Evolutionary conservation across 2,888 invertebrate genomes (phyloP).

Genomic region (Rhynchonema sp.): DNA sequence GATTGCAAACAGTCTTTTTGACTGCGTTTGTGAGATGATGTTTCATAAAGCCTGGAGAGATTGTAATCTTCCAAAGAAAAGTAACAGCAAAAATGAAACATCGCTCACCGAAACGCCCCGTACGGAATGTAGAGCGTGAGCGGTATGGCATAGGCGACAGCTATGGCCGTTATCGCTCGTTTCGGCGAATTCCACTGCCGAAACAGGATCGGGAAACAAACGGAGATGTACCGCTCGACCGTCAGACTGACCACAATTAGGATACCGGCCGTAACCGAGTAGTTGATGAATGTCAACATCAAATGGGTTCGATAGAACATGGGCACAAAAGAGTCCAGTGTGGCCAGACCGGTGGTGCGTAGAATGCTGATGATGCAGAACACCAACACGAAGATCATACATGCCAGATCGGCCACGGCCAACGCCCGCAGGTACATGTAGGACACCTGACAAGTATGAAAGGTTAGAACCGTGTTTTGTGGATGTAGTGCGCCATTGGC

Average conservation of each 20-base stretch:
- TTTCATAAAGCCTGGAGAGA: too few relatives aligned
- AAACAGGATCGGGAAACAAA: conserved; percentile 26
- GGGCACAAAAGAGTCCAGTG: neutral
- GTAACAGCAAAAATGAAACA: too few relatives aligned
- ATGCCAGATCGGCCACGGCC: conserved; percentile 23
- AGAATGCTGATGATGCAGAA: conserved; percentile 21
- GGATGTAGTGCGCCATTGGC: too few relatives aligned
- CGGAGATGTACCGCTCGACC: conserved; percentile 23
- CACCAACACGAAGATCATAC: conserved; percentile 24
- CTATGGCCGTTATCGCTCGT: conserved; percentile 17
- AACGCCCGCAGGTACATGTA: conserved; percentile 13
- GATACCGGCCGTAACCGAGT: conserved; percentile 13
- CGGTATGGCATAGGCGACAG: conserved; percentile 19
- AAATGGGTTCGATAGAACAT: conserved; percentile 13
- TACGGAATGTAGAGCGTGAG: conserved; percentile 24
- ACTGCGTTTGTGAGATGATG: too few relatives aligned
- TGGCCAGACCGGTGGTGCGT: neutral
- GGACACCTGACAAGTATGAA: too few relatives aligned
- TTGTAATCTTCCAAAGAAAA: too few relatives aligned
- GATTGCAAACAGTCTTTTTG: too few relatives aligned
- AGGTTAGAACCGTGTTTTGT: too few relatives aligned
- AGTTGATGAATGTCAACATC: conserved; percentile 26
- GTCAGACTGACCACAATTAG: conserved; percentile 23
- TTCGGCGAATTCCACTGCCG: conserved; percentile 25
- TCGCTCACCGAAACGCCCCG: conserved; percentile 15